Percentiles rank a stretch among this genome's conserved stretches.
Conservation (phyloP, 1,140 invertebrate species). For the Sarcophaga bullata region DNA sequence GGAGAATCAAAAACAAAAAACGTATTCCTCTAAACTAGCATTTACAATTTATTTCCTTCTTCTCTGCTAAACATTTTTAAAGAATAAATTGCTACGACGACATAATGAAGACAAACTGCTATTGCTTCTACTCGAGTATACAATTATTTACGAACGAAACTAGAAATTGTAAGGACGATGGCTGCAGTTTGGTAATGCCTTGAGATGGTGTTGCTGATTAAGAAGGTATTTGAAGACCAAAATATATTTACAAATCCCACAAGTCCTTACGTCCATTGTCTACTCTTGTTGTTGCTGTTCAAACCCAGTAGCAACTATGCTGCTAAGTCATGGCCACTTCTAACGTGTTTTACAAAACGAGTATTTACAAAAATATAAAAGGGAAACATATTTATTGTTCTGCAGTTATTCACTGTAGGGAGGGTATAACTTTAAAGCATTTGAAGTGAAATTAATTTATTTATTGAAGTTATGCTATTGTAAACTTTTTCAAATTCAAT, state of each 20-base stretch:
- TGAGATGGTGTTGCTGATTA: background rate
- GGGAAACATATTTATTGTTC: too few species aligned
- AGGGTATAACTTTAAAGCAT: too few species aligned
- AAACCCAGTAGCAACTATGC: background rate
- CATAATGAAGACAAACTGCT: constrained; percentile 26
- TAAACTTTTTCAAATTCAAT: too few species aligned
- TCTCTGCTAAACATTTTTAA: background rate
- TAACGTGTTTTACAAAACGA: too few species aligned
- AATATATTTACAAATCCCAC: background rate
- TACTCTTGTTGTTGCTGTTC: background rate
- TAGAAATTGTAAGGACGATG: background rate
- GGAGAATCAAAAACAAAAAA: too few species aligned
- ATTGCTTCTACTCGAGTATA: background rate
- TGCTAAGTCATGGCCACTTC: too few species aligned
- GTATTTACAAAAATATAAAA: too few species aligned
- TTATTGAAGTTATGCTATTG: too few species aligned
- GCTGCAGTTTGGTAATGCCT: background rate
- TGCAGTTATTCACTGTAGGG: too few species aligned
- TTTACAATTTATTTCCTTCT: too few species aligned
- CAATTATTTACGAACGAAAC: background rate
- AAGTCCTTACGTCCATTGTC: background rate
- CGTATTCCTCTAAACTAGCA: too few species aligned
- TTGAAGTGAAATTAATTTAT: too few species aligned
- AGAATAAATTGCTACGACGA: constrained; percentile 11
- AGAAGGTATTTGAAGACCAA: constrained; percentile 8